Base-by-base conservation (phyloP, 1,140 invertebrate genomes). In the Leptoteleia sp. region DNA sequence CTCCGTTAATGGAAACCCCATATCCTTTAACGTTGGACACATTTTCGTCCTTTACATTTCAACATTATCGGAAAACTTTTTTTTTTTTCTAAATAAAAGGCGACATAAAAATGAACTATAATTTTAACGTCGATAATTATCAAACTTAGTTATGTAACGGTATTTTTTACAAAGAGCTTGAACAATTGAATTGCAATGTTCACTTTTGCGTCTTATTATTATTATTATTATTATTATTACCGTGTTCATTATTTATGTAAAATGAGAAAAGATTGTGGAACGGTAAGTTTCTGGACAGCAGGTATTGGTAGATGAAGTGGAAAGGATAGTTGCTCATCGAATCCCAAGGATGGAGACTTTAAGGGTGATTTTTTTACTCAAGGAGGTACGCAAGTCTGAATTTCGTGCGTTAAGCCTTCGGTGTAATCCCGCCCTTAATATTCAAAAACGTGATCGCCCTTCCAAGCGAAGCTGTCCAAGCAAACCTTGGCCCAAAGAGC, bases 401-500 rank as follows among this genome's bases (percentile, higher is more conserved):
- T 90, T 90, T 89, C 77, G 84, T 84, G 85, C 81, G 84, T 85
- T 90, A 90, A 90, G 88, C 89, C 84, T 82, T 82, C 77, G 81
- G 83, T 82, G 87, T 90, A 90, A 90, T 90, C 88, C 88, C 84
- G 79, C 81, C 87, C 86, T 90, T 90, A 90, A 89, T 90, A 90
- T 90, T 90, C 89, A 89, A 90, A 90, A 90, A 90, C 89, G 89
- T 90, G 89, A 90, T 90, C 87, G 88, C 82, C 87, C 81, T 89
- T 85, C 87, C 83, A 89, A 89, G 85, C 78, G 76, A 81, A 84
- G 83, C 76, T 81, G 81, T 80, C 83, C 76, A 64, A 75, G 75
- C 72, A 61, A 76, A 71, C 45, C 47, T 62, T 48, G 65, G 72
- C 43, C 80, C 55, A 77, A 78, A 70, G 68, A 81, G 64, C 77